Conservation (phyloP, 30 jellyfish, hydroid and myxozoan genomes). For the Cassiopea xamachana region DNA sequence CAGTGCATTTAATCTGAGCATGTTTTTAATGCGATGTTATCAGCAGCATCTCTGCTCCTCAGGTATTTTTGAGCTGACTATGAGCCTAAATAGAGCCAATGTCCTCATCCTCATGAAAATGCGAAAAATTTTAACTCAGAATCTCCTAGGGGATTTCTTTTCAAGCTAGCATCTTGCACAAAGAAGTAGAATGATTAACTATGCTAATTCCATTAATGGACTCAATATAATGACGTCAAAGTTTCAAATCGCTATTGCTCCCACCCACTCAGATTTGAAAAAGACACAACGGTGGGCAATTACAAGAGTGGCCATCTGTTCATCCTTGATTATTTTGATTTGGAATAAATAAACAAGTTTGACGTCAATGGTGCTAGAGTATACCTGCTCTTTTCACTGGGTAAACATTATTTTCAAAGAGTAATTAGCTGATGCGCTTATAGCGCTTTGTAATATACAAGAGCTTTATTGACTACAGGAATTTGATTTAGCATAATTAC, state of each 20-base stretch:
- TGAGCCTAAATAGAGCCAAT: not conserved
- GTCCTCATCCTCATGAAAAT: not conserved
- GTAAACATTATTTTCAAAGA: not conserved
- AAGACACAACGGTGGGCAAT: slow-evolving; percentile 1
- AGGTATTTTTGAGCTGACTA: not conserved
- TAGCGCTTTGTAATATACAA: not conserved
- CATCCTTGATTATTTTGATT: not conserved
- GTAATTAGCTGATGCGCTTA: not conserved
- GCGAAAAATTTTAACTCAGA: not conserved
- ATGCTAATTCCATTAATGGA: slow-evolving; percentile 29
- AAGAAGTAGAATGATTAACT: not conserved
- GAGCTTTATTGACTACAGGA: not conserved
- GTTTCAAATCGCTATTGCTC: not conserved
- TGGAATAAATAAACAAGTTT: not conserved
- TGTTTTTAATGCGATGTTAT: not conserved
- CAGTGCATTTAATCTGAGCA: too few relatives aligned
- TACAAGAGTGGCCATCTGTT: slow-evolving; percentile 3
- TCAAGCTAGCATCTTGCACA: not conserved
- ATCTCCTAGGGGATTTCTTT: not conserved
- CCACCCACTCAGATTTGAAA: slow-evolving; percentile 50
- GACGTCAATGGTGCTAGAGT: not conserved
- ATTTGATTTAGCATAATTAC: too few relatives aligned
- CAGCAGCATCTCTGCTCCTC: not conserved
- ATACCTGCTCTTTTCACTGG: not conserved
- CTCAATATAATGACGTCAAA: slow-evolving; percentile 46